Base-by-base conservation (phyloP, 2,797 vertebrate species). In the Yasuhikotakia modesta region DNA sequence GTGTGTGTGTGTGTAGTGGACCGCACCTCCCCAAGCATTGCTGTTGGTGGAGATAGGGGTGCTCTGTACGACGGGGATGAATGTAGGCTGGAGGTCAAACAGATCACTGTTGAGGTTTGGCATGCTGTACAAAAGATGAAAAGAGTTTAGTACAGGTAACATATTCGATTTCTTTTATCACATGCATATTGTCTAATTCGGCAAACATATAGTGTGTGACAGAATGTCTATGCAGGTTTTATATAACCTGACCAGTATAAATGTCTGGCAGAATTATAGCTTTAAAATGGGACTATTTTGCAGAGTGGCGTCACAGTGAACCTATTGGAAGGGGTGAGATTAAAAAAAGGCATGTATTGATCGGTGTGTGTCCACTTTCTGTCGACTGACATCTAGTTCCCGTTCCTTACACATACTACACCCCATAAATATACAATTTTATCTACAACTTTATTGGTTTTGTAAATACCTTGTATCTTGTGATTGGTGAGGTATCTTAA, bases 61-160 rank as follows among this genome's bases (percentile, higher is more conserved):
- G 85, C 93, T 94, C 88, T 95, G 94, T 86, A 95, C 94, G 17
- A 95, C 92, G 30, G 95, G 94, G 88, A 96, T 93, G 92, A 96
- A 95, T 32, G 94, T 87, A 80, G 93, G 94, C 88, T 97, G 95
- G 72, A 96, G 91, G 88, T 96, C 96, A 91, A 96, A 97, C 87
- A 97, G 92, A 92, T 96, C 94, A 80, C 91, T 96, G 89, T 93
- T 96, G 87, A 96, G 92, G 87, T 94, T 94, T 90, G 94, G 93
- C 85, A 95, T 89, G 78, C 94, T 95, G 89, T 24, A 67, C n/a
- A 27, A 69, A 11, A 48, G 17, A 50, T 61, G 58, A 1, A 48
- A 1, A 53, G 2, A 60, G 39, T 13, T 39, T 27, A 71, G 67
- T 8, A 58, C 2, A 4, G 11, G n/a, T 19, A 6, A 52, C 6